Conservation (phyloP, 2,113 vertebrate species). For the Chelonoidis abingdonii region DNA sequence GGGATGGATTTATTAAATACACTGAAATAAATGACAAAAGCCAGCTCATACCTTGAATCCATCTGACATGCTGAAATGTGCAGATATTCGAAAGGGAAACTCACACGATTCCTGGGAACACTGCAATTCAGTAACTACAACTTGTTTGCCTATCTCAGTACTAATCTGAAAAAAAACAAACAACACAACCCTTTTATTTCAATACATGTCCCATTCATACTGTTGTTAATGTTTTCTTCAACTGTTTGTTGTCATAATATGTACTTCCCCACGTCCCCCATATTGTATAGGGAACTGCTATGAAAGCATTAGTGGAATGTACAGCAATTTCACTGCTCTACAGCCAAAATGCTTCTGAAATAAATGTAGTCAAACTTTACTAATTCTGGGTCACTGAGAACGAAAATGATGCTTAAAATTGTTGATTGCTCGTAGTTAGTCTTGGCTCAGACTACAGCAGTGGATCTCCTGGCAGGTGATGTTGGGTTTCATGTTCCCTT, state of each 20-base stretch:
- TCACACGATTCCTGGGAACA: conserved; percentile 56
- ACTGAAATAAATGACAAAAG: not conserved
- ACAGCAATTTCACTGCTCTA: not conserved
- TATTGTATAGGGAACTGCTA: not conserved
- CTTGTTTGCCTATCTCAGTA: conserved; percentile 8
- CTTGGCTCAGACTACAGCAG: no score
- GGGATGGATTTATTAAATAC: accelerated
- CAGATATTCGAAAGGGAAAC: conserved; percentile 75
- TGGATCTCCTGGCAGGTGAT: no score
- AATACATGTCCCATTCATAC: not conserved
- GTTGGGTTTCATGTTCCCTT: no score
- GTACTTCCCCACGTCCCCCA: not conserved
- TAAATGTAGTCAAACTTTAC: no score
- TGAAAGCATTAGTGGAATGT: not conserved
- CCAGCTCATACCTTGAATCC: conserved; percentile 58
- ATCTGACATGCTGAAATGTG: conserved; percentile 37
- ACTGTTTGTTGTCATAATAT: not conserved
- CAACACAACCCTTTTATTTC: accelerated
- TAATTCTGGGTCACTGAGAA: no score
- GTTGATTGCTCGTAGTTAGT: no score
- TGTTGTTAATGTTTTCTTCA: not conserved
- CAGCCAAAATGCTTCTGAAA: no score
- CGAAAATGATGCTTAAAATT: no score
- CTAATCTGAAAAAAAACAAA: conserved; percentile 4
- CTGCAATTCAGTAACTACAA: conserved; percentile 81